These are phyloP conservation scores for Orchestes rusci DNA, from an alignment of 2,888 invertebrate genomes.

Conservation along the genomic window DNA sequence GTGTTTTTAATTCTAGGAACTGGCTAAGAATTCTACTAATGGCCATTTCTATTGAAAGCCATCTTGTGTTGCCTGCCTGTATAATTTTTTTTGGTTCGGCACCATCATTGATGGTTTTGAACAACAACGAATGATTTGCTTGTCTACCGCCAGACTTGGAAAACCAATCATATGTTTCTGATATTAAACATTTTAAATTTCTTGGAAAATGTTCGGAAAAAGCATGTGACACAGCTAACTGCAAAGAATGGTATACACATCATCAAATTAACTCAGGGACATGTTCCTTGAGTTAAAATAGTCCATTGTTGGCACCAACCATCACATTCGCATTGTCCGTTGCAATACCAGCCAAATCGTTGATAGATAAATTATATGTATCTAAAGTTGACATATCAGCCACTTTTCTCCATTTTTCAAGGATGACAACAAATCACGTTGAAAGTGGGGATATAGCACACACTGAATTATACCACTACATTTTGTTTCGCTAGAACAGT, in stretches of 20 bases:
- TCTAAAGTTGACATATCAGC: too few species aligned
- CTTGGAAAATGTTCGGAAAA: constrained; percentile 29
- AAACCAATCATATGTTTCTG: constrained; percentile 35
- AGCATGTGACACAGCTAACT: constrained; percentile 32
- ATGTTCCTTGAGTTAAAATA: constrained; percentile 33
- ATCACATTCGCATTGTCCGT: not conserved
- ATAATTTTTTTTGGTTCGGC: constrained; percentile 29
- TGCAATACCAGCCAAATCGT: not conserved
- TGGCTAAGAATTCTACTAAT: constrained; percentile 30
- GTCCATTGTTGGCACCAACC: constrained; percentile 34
- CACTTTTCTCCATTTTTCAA: too few species aligned
- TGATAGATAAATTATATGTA: not conserved
- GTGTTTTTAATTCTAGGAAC: constrained; percentile 33
- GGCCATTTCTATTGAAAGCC: constrained; percentile 32
- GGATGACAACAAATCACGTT: too few species aligned
- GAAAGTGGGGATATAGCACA: too few species aligned
- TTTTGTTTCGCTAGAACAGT: too few species aligned
- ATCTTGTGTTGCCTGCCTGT: constrained; percentile 25
- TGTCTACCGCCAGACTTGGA: constrained; percentile 22
- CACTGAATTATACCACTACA: too few species aligned
- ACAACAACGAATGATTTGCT: constrained; percentile 22
- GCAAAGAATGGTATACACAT: constrained; percentile 38
- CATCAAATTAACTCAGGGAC: constrained; percentile 26
- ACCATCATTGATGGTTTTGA: constrained; percentile 27
- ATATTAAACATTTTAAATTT: constrained; percentile 29